Base-by-base conservation (phyloP, 2,113 vertebrate species). In the Clarias macrocephalus region DNA sequence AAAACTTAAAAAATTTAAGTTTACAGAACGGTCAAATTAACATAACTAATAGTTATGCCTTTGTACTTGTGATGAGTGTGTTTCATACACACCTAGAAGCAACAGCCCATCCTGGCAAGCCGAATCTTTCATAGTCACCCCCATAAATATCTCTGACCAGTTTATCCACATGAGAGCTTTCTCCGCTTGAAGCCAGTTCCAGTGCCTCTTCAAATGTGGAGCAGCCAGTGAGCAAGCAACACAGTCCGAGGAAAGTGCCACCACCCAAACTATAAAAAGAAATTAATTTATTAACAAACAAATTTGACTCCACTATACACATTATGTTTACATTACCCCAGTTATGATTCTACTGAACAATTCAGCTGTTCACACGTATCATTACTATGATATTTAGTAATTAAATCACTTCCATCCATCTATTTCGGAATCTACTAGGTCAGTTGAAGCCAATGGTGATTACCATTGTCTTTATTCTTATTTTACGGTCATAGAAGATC, bases 111-210 rank as follows among this genome's bases (percentile, higher is more conserved):
- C 98, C 98, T 15, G 98, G 98, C 88, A 99, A 92, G 3, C 96
- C 97, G 42, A 99, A 99, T 37, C 97, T 94, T 92, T 99, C 97
- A 3, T 99, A 99, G 93, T 99, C 96, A 21, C 98, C 98, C 82
- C 98, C 98, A 0, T 99, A 99, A 89, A 99, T 99, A 92, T 99
- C 98, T 92, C 95, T 93, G 73, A 99, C 98, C 65, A 99, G 94
- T 91, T 99, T 99, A 95, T 99, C 98, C 93, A 99, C 98, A 16
- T 96, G 96, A 3, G 97, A 98, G 90, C 98, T 99, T 93, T 99
- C 98, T 56, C 98, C 98, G 0, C 68, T 91, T n/a, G 97, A 97
- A 0, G 98, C 98, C 97, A 99, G 98, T 92, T 98, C 95, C 8
- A 99, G 94, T 19, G 98, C 98, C 89, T 99, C 98, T 92, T 99